A percentile compares a stretch with the other conserved stretches of the same genome.
These are phyloP conservation scores for Polypedilum vanderplanki DNA, from an alignment of 1,140 invertebrate genomes.

Conservation along the genomic window DNA sequence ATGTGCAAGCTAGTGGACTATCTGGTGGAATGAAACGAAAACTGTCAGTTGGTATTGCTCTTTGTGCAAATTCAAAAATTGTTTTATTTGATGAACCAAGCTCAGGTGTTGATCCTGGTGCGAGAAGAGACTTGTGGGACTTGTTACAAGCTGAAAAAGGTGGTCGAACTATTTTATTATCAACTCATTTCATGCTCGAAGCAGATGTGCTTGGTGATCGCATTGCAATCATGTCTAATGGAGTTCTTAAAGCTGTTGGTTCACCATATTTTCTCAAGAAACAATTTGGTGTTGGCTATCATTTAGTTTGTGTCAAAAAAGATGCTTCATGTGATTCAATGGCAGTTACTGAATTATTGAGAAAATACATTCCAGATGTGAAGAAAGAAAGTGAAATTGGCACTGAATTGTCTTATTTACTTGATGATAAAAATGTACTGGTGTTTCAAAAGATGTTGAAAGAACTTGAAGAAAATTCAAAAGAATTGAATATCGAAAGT, in stretches of 20 bases:
- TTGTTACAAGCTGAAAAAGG: slow-evolving; percentile 53
- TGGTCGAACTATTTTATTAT: slow-evolving; percentile 69
- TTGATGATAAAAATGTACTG: slow-evolving; percentile 47
- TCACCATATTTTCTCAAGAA: slow-evolving; percentile 70
- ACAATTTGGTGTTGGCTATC: slow-evolving; percentile 63
- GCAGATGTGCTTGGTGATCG: slow-evolving; percentile 85
- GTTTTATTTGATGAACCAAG: slow-evolving; percentile 86
- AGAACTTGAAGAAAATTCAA: slow-evolving; percentile 58
- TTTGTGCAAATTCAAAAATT: slow-evolving; percentile 54
- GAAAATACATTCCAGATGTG: slow-evolving; percentile 51
- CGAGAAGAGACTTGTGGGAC: slow-evolving; percentile 80
- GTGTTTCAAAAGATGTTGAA: slow-evolving; percentile 58
- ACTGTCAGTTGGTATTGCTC: slow-evolving; percentile 64
- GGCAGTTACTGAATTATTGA: slow-evolving; percentile 49
- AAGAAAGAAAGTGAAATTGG: slow-evolving; percentile 34
- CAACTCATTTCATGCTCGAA: slow-evolving; percentile 96
- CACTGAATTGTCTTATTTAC: slow-evolving; percentile 51
- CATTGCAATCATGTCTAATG: slow-evolving; percentile 80
- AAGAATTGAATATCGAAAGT: slow-evolving; percentile 56
- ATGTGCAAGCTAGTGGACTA: slow-evolving; percentile 50
- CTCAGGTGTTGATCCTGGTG: slow-evolving; percentile 87
- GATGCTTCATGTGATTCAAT: slow-evolving; percentile 47
- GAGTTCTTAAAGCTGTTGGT: slow-evolving; percentile 64
- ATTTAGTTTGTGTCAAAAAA: slow-evolving; percentile 41
- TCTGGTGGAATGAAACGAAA: slow-evolving; percentile 77